Percentiles rank a stretch among this genome's conserved stretches.
Evolutionary conservation across 1,140 invertebrate genomes (phyloP).

Genomic region (Mactra quadrangularis): DNA sequence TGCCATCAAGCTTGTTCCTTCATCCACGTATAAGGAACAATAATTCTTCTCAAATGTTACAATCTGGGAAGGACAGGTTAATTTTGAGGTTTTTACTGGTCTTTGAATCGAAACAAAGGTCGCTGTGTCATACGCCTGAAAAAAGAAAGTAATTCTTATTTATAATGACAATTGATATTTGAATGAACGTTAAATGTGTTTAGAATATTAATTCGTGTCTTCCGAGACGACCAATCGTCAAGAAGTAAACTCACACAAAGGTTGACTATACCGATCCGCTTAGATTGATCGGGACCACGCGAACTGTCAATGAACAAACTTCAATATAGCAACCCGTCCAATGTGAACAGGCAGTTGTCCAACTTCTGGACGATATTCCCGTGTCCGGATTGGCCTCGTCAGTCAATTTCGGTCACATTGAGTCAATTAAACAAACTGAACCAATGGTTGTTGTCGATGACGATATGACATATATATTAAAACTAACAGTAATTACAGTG

Average conservation of each 20-base stretch:
- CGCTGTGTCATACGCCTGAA: slow-evolving; percentile 2
- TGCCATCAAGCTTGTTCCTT: slow-evolving; percentile 14
- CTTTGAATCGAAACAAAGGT: slow-evolving; percentile 8
- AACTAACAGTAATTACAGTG: too few relatives aligned
- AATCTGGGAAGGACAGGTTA: not conserved
- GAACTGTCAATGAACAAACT: not conserved
- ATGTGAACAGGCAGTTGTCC: too few relatives aligned
- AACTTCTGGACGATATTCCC: too few relatives aligned
- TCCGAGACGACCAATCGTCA: not conserved
- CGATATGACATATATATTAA: too few relatives aligned
- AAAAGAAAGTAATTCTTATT: not conserved
- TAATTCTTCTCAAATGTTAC: slow-evolving; percentile 14
- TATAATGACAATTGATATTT: not conserved
- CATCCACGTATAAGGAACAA: not conserved
- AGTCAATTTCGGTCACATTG: not conserved
- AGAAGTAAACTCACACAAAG: not conserved
- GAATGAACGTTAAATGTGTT: not conserved
- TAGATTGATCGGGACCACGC: not conserved
- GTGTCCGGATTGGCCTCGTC: too few relatives aligned
- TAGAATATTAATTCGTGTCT: not conserved
- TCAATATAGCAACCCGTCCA: too few relatives aligned
- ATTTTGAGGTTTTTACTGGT: not conserved
- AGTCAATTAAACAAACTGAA: not conserved
- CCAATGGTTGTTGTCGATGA: too few relatives aligned
- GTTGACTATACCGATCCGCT: not conserved